Conservation (phyloP, 2,113 vertebrate species). For the Mola mola region DNA sequence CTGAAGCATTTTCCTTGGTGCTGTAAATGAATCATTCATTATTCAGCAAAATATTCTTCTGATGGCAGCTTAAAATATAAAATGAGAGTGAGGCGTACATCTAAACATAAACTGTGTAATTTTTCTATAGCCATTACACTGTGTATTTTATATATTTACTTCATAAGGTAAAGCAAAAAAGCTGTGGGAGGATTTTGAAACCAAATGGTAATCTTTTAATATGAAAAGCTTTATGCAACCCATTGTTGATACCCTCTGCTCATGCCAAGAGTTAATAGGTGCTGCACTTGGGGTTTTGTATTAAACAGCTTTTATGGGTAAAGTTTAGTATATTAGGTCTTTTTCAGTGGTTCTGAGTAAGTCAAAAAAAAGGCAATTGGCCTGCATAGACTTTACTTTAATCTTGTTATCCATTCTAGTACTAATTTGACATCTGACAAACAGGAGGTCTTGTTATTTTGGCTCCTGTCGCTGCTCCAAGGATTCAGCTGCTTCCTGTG, state of each 20-base stretch:
- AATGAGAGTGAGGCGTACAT: no score
- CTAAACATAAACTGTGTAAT: no score
- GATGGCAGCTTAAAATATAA: neutral
- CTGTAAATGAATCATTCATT: no score
- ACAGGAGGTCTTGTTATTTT: slow-evolving; percentile 24
- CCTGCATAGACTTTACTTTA: neutral
- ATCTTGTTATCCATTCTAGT: neutral
- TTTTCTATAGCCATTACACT: no score
- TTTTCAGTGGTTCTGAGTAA: neutral
- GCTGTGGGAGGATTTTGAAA: no score
- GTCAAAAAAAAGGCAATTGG: neutral
- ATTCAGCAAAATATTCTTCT: no score
- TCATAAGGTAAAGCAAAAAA: no score
- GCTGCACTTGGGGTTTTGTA: neutral
- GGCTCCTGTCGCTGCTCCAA: slow-evolving; percentile 17
- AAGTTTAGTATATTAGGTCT: neutral
- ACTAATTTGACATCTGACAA: slow-evolving; percentile 20
- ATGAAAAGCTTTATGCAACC: neutral
- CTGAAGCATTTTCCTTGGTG: no score
- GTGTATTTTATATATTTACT: no score
- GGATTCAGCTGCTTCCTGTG: slow-evolving; percentile 48
- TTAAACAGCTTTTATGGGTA: neutral
- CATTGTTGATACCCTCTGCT: no score
- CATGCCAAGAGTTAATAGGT: neutral
- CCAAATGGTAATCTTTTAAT: neutral